Conservation (phyloP, 2,888 invertebrate genomes). For the Apoda limacodes region DNA sequence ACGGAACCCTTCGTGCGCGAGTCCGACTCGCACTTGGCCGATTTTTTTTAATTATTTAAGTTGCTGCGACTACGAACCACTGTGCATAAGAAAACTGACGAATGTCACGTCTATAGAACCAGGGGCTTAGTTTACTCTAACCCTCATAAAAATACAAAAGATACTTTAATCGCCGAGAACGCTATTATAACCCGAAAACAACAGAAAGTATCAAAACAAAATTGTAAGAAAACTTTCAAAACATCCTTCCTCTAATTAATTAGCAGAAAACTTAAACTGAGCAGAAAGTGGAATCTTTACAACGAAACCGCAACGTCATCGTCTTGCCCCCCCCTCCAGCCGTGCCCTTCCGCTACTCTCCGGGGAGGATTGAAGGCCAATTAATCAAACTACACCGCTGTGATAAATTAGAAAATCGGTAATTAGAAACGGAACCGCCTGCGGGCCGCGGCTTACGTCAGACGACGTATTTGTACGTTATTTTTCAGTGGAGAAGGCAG, state of each 20-base stretch:
- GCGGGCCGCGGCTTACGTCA: conserved; percentile 24
- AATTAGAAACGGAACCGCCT: conserved; percentile 50
- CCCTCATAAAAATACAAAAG: too few relatives aligned
- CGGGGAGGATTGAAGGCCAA: conserved; percentile 38
- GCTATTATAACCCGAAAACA: too few relatives aligned
- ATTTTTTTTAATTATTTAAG: too few relatives aligned
- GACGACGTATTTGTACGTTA: conserved; percentile 5
- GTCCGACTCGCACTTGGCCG: too few relatives aligned
- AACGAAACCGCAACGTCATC: conserved; percentile 45
- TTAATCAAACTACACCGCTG: conserved; percentile 61
- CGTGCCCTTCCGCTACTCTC: conserved; percentile 14
- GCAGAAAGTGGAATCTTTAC: conserved; percentile 26
- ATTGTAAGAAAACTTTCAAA: too few relatives aligned
- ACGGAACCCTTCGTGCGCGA: too few relatives aligned
- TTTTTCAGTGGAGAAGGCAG: background rate
- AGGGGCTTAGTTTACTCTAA: too few relatives aligned
- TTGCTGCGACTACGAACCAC: too few relatives aligned
- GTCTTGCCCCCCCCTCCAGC: conserved; percentile 22
- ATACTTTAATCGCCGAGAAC: too few relatives aligned
- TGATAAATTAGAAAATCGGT: conserved; percentile 66
- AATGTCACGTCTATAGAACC: too few relatives aligned
- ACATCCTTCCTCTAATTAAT: conserved; percentile 49
- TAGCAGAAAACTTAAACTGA: conserved; percentile 37
- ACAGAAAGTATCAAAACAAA: conserved; percentile 24
- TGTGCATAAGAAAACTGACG: too few relatives aligned